These are phyloP conservation scores for Anoplopoma fimbria DNA, from an alignment of 2,113 vertebrate species.

Conservation along the genomic window DNA sequence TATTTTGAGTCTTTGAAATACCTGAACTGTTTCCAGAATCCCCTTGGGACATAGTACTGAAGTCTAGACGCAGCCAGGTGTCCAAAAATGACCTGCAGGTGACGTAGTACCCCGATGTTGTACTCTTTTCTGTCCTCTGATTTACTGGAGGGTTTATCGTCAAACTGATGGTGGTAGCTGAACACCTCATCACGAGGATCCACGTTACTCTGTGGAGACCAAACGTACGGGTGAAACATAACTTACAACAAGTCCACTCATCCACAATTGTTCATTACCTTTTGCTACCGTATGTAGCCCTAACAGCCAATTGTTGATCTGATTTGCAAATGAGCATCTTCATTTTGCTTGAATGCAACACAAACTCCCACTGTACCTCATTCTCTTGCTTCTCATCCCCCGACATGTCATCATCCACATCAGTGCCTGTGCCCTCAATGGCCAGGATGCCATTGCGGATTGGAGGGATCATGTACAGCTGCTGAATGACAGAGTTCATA, in stretches of 20 bases:
- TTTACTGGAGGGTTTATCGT: constrained; percentile 96
- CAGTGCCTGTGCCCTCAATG: constrained; percentile 97
- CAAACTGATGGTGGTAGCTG: constrained; percentile 97
- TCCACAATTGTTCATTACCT: neutral
- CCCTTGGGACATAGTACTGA: constrained; percentile 98
- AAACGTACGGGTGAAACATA: neutral
- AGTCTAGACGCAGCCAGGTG: constrained; percentile 97
- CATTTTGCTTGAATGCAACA: no score
- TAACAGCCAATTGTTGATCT: no score
- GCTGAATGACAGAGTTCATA: constrained; percentile 99
- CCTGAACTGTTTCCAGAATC: constrained; percentile 99
- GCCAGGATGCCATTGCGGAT: constrained; percentile 98
- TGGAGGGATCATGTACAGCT: constrained; percentile 99
- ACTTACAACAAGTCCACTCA: neutral
- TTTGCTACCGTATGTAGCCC: neutral
- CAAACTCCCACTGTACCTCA: constrained; percentile 86
- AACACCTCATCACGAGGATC: constrained; percentile 98
- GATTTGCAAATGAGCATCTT: no score
- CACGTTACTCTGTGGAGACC: constrained; percentile 91
- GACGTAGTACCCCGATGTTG: constrained; percentile 98
- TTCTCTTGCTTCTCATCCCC: constrained; percentile 99
- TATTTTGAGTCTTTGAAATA: constrained; percentile 53
- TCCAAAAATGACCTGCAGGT: constrained; percentile 98
- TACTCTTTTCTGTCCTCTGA: constrained; percentile 99
- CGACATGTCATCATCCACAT: constrained; percentile 98